Evolutionary conservation across 2,888 invertebrate genomes (phyloP).

Genomic region (Yponomeuta cagnagella): DNA sequence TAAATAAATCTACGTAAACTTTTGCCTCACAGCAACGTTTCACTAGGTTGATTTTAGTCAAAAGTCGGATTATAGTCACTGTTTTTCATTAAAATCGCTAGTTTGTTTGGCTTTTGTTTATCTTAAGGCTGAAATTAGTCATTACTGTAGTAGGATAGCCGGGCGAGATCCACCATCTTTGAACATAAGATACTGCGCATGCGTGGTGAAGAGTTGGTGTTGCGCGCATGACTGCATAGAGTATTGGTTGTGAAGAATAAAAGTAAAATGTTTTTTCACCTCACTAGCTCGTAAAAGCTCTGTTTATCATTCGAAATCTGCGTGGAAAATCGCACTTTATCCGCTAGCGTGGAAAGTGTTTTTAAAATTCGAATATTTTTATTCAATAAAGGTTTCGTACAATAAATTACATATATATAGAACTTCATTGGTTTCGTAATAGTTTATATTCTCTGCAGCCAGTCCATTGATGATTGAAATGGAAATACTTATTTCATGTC

Average conservation of each 20-base stretch:
- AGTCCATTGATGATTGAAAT: too few relatives aligned
- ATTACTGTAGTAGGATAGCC: slow-evolving; percentile 38
- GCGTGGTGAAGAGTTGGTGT: slow-evolving; percentile 29
- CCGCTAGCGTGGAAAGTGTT: too few relatives aligned
- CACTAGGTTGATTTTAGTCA: neutral
- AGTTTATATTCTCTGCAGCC: too few relatives aligned
- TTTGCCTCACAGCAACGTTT: neutral
- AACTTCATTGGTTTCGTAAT: too few relatives aligned
- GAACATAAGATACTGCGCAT: slow-evolving; percentile 33
- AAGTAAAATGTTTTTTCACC: neutral
- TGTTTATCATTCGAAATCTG: too few relatives aligned
- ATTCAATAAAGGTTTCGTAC: too few relatives aligned
- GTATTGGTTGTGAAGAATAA: slow-evolving; percentile 11
- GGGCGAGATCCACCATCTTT: slow-evolving; percentile 49
- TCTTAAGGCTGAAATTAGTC: slow-evolving; percentile 36
- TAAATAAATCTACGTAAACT: slow-evolving; percentile 5
- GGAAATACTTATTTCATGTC: too few relatives aligned
- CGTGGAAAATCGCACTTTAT: too few relatives aligned
- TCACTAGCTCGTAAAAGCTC: too few relatives aligned
- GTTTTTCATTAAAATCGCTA: neutral
- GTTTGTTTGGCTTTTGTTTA: slow-evolving; percentile 23
- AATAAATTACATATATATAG: too few relatives aligned
- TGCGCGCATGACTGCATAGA: slow-evolving; percentile 44
- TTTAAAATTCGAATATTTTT: too few relatives aligned
- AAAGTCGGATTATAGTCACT: neutral